These are phyloP conservation scores for Phthorimaea operculella DNA, from an alignment of 1,140 invertebrate genomes.

Conservation along the genomic window DNA sequence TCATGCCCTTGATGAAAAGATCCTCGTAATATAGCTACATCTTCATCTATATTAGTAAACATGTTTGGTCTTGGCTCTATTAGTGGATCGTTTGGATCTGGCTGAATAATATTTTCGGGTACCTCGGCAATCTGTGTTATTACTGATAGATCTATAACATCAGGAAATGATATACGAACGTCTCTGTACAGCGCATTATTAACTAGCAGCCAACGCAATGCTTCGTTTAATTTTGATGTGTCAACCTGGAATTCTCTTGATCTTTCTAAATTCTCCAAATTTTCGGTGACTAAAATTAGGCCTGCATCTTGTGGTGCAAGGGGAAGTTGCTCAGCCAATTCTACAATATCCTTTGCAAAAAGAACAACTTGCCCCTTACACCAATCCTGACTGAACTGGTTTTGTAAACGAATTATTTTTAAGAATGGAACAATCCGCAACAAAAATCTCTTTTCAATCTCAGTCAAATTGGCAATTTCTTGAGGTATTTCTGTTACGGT, in stretches of 20 bases:
- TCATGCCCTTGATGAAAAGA: conserved; percentile 10
- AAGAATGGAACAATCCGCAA: conserved; percentile 19
- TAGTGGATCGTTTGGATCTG: too few relatives aligned
- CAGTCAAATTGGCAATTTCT: conserved; percentile 14
- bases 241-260: conserved; percentile 1
- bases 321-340: conserved; percentile 9
- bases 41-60: too few relatives aligned
- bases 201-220: not conserved
- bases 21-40: conserved; percentile 7
- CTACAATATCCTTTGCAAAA: conserved; percentile 7
- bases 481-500: too few relatives aligned
- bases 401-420: conserved; percentile 18
- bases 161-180: conserved; percentile 2
- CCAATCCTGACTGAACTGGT: conserved; percentile 27
- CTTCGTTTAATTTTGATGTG: not conserved
- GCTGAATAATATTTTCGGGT: too few relatives aligned
- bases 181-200: conserved; percentile 10
- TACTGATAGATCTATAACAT: conserved; percentile 10
- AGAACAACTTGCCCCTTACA: conserved; percentile 4
- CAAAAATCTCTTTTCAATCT: conserved; percentile 19
- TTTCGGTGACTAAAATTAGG: conserved; percentile 2
- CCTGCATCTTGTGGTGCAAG: conserved; percentile 1
- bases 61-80: too few relatives aligned
- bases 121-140: conserved; percentile 4
- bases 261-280: conserved; percentile 1